Evolutionary conservation across 2,113 vertebrate genomes (phyloP).

Genomic region (rabbit (Oryctolagus cuniculus)): DNA sequence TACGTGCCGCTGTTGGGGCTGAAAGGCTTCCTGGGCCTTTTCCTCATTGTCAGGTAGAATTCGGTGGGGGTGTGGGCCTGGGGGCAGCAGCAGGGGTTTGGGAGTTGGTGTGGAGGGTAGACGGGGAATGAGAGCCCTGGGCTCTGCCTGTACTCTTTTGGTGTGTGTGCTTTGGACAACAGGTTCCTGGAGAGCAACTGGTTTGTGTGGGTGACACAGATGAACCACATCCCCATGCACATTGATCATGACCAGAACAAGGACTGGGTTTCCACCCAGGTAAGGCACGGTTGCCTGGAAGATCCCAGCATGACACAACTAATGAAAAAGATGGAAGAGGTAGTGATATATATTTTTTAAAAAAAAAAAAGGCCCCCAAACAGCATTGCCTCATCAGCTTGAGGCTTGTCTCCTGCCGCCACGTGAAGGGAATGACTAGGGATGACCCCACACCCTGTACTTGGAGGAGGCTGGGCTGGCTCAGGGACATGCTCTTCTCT

Average conservation of each 20-base stretch:
- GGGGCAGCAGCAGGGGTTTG: fast-evolving
- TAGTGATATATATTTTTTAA: not conserved
- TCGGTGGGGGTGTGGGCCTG: not conserved
- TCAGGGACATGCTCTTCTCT: not conserved
- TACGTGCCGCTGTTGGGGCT: slow-evolving; percentile 88
- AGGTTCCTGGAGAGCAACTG: slow-evolving; percentile 98
- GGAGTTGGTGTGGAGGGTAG: not conserved
- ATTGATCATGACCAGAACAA: slow-evolving; percentile 89
- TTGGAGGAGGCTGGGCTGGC: not conserved
- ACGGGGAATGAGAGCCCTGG: not conserved
- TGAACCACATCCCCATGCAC: slow-evolving; percentile 97
- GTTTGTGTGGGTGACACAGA: slow-evolving; percentile 99
- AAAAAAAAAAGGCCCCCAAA: not conserved
- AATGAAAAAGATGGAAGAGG: not conserved
- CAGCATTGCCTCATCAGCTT: not conserved
- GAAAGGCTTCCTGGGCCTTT: slow-evolving; percentile 86
- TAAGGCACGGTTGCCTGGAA: slow-evolving; percentile 67
- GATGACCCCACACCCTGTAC: not conserved
- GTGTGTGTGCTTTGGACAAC: slow-evolving; percentile 71
- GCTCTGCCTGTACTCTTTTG: not conserved
- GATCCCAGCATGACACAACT: not conserved
- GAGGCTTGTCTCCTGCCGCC: not conserved
- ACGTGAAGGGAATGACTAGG: not conserved
- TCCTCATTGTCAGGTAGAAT: slow-evolving; percentile 88
- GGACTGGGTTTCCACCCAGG: slow-evolving; percentile 92